These are phyloP conservation scores for Ptilorrhoa leucosticta DNA, from an alignment of 2,113 vertebrate species.

Conservation along the genomic window DNA sequence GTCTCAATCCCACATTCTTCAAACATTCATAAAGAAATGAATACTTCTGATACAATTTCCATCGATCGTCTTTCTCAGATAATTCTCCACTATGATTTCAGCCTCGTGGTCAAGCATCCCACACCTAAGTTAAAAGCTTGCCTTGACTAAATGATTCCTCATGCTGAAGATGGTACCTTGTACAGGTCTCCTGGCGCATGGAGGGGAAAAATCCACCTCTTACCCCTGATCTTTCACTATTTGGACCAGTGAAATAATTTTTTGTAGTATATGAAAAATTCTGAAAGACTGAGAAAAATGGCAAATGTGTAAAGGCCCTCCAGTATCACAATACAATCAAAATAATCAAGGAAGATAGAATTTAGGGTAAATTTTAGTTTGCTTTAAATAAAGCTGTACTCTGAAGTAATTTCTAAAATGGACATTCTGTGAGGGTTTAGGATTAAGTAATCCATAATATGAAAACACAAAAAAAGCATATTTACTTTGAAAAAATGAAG, in stretches of 20 bases:
- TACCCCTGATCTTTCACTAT: background rate
- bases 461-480: background rate
- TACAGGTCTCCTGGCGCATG: background rate
- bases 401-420: background rate
- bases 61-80: background rate
- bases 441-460: background rate
- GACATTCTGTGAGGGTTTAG: background rate
- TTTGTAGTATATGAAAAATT: background rate
- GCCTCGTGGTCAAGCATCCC: background rate
- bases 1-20: background rate
- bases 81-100: background rate
- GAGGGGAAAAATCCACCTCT: background rate
- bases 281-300: background rate
- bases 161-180: accelerated
- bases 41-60: background rate
- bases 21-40: background rate
- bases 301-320: background rate
- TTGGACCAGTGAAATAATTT: background rate
- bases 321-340: background rate
- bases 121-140: background rate
- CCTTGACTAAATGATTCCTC: background rate
- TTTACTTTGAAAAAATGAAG: background rate
- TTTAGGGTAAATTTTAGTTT: background rate
- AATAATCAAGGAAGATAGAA: background rate
- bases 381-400: background rate